Conservation (phyloP, 1,140 invertebrate species). For the Ips nitidus region DNA sequence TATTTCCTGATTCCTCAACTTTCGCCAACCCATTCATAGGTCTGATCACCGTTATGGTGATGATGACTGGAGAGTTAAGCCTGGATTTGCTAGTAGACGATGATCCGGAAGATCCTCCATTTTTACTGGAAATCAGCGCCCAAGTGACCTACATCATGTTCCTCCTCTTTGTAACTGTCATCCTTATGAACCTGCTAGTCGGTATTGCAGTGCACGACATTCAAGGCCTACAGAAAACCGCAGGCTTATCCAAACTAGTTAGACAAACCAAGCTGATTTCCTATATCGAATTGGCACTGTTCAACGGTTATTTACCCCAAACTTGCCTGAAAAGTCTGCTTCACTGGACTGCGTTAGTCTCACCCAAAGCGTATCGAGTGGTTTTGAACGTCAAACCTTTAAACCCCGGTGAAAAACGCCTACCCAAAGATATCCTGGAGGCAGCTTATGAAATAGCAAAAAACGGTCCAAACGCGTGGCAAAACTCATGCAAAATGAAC, state of each 20-base stretch:
- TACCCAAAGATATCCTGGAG: conserved; percentile 73
- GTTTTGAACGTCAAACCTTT: conserved; percentile 77
- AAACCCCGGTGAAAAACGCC: conserved; percentile 75
- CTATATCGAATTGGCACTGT: conserved; percentile 71
- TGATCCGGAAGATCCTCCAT: conserved; percentile 61
- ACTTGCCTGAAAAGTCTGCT: conserved; percentile 66
- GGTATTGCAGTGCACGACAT: conserved; percentile 82
- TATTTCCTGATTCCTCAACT: conserved; percentile 76
- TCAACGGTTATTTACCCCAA: conserved; percentile 70
- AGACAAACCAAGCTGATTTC: conserved; percentile 77
- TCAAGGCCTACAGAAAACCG: conserved; percentile 74
- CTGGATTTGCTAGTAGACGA: conserved; percentile 68
- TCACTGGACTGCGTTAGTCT: conserved; percentile 72
- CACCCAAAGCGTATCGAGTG: conserved; percentile 74
- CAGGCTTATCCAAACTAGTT: conserved; percentile 72
- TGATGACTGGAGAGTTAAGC: conserved; percentile 87
- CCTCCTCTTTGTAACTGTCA: conserved; percentile 75
- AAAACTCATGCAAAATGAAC: conserved; percentile 59
- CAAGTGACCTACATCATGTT: conserved; percentile 75
- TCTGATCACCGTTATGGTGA: conserved; percentile 80
- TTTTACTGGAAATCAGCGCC: conserved; percentile 67
- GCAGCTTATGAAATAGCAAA: conserved; percentile 75
- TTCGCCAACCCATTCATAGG: conserved; percentile 78
- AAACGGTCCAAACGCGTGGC: conserved; percentile 59
- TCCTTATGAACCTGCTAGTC: conserved; percentile 78